Percentiles rank a stretch among this genome's conserved stretches.
phyloP scores from a whole-genome alignment of 1,140 invertebrate species.

The Drosophila ercepeae region DNA sequence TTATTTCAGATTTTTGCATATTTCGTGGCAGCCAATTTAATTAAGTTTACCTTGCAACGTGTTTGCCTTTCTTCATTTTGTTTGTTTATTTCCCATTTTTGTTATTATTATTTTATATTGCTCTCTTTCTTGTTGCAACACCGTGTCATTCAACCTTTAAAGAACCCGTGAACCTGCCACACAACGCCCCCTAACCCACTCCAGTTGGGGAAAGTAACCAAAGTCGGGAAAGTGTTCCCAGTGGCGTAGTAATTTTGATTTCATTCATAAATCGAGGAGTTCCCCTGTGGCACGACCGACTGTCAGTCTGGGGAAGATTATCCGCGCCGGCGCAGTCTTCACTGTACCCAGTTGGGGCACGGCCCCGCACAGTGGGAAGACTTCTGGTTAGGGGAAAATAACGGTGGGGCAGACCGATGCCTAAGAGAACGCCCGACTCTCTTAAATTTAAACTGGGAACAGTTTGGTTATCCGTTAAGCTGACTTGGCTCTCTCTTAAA shows the following conservation, averaged over 20 bases:
- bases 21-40: conserved; percentile 11
- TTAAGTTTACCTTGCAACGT: conserved; percentile 9
- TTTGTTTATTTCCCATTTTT: neutral
- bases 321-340: conserved; percentile 47
- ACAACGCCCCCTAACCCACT: no score
- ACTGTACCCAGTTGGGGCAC: conserved; percentile 25
- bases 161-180: conserved; percentile 25
- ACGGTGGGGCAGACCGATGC: neutral
- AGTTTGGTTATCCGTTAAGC: neutral
- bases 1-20: neutral
- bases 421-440: conserved; percentile 13
- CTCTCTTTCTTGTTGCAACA: neutral
- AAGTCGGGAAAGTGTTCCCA: conserved; percentile 30
- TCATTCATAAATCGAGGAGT: conserved; percentile 61
- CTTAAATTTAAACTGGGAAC: conserved; percentile 42
- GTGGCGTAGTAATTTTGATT: conserved; percentile 41
- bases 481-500: neutral
- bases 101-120: conserved; percentile 4
- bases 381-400: neutral
- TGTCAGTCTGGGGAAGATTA: conserved; percentile 37
- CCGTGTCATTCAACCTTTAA: conserved; percentile 26
- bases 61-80: conserved; percentile 7
- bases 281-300: conserved; percentile 8
- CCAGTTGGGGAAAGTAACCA: neutral
- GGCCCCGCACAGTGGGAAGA: conserved; percentile 7